These are phyloP conservation scores for Lepidurus arcticus DNA, from an alignment of 1,140 invertebrate genomes.

Conservation along the genomic window DNA sequence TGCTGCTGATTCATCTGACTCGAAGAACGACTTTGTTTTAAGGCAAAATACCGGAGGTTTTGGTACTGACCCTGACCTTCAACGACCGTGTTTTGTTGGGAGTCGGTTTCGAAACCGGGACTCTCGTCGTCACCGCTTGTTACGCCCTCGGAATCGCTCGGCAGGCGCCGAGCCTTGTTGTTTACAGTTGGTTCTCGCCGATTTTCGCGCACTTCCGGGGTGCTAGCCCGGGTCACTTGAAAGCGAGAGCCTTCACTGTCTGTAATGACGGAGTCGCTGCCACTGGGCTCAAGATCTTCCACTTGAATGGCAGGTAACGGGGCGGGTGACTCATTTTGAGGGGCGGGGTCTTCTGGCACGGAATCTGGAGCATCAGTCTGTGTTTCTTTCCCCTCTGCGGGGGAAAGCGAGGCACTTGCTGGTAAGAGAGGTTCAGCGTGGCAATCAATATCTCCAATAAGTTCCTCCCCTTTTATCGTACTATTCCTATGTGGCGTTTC, in stretches of 20 bases:
- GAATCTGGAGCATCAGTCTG: neutral
- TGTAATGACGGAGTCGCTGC: neutral
- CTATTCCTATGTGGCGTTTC: too few relatives aligned
- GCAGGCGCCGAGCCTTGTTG: neutral
- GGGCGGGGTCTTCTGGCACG: neutral
- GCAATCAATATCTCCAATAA: neutral
- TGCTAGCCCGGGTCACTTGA: slow-evolving; percentile 17
- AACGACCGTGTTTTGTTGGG: slow-evolving; percentile 31
- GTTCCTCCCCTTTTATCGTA: neutral
- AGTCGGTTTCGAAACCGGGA: slow-evolving; percentile 31
- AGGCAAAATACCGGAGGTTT: slow-evolving; percentile 38
- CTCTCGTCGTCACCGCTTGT: slow-evolving; percentile 29
- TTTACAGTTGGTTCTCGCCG: neutral
- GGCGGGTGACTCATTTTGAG: neutral
- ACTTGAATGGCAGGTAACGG: slow-evolving; percentile 17
- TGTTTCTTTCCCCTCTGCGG: neutral
- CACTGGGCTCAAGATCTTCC: neutral
- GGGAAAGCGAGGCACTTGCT: too few relatives aligned
- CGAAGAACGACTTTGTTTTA: slow-evolving; percentile 37
- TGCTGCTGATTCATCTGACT: neutral
- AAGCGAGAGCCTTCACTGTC: neutral
- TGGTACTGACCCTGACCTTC: slow-evolving; percentile 36
- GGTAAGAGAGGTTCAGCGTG: too few relatives aligned
- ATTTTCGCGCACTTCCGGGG: neutral
- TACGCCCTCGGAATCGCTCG: neutral